Evolutionary conservation across 2,888 invertebrate genomes (phyloP).

Genomic region (Helleia helle): DNA sequence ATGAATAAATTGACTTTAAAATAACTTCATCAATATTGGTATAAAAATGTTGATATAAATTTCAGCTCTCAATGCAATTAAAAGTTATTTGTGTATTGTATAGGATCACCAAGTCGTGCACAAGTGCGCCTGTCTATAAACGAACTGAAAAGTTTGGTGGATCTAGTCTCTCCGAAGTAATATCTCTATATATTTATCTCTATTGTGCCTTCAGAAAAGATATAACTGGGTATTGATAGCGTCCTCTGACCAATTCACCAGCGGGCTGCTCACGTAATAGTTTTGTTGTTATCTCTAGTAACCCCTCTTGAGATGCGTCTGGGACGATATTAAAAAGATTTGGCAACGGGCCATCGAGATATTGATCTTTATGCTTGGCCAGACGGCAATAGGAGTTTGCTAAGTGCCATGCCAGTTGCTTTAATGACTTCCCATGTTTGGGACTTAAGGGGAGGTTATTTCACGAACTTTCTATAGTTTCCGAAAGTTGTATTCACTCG

Average conservation of each 20-base stretch:
- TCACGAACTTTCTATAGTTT: constrained; percentile 45
- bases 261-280: constrained; percentile 57
- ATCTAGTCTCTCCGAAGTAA: constrained; percentile 47
- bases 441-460: constrained; percentile 55
- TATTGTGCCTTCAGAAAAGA: constrained; percentile 62
- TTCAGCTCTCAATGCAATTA: constrained; percentile 29
- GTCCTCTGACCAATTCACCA: constrained; percentile 46
- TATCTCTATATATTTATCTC: too few relatives aligned
- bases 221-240: constrained; percentile 46
- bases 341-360: constrained; percentile 67
- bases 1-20: too few relatives aligned
- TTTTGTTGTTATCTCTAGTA: constrained; percentile 67
- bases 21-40: too few relatives aligned
- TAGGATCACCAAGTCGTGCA: constrained; percentile 44
- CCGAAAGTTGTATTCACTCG: constrained; percentile 43
- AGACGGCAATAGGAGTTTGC: constrained; percentile 61
- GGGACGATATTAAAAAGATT: constrained; percentile 72
- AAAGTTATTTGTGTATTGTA: constrained; percentile 54
- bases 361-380: constrained; percentile 71
- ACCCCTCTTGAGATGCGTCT: constrained; percentile 62
- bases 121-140: constrained; percentile 47
- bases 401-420: constrained; percentile 60
- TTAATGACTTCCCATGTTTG: constrained; percentile 71
- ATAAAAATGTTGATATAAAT: background rate
- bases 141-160: constrained; percentile 53